Percentiles rank a stretch among this genome's conserved stretches.
phyloP scores from a whole-genome alignment of 1,140 invertebrate species.

The Hirudo medicinalis region DNA sequence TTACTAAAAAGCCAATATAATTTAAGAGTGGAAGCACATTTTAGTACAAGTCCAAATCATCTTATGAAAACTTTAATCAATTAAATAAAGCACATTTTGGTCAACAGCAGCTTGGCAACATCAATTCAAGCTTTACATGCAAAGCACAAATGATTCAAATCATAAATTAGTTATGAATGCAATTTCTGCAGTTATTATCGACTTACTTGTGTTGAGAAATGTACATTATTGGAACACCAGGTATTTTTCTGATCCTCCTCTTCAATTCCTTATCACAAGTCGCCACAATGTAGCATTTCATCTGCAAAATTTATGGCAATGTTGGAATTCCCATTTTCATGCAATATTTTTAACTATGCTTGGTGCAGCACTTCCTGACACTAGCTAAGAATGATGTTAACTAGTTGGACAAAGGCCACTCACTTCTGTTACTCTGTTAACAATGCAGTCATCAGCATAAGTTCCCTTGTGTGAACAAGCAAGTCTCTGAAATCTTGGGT shows the following conservation, averaged over 20 bases:
- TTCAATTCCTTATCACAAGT: slow-evolving; percentile 97
- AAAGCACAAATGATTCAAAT: not conserved
- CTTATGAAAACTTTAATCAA: no score
- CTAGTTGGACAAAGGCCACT: slow-evolving; percentile 12
- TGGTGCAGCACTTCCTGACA: no score
- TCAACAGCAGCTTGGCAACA: not conserved
- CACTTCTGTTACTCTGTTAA: slow-evolving; percentile 81
- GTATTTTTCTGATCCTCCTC: slow-evolving; percentile 87
- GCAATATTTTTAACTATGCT: no score
- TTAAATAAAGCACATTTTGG: not conserved
- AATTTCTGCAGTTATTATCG: not conserved
- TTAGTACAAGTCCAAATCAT: no score
- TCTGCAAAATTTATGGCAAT: slow-evolving; percentile 47
- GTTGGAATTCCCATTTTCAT: no score
- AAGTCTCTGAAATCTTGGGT: slow-evolving; percentile 80
- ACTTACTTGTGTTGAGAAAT: slow-evolving; percentile 66
- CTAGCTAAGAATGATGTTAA: no score
- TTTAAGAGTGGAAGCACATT: not conserved
- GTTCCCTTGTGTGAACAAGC: slow-evolving; percentile 92
- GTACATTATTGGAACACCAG: slow-evolving; percentile 97
- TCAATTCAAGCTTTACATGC: not conserved
- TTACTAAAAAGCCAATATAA: not conserved
- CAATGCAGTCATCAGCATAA: slow-evolving; percentile 97
- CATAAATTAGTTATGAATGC: not conserved
- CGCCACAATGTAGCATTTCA: slow-evolving; percentile 98